phyloP scores from a whole-genome alignment of 2,113 vertebrate genomes.

The Lamprotornis superbus region DNA sequence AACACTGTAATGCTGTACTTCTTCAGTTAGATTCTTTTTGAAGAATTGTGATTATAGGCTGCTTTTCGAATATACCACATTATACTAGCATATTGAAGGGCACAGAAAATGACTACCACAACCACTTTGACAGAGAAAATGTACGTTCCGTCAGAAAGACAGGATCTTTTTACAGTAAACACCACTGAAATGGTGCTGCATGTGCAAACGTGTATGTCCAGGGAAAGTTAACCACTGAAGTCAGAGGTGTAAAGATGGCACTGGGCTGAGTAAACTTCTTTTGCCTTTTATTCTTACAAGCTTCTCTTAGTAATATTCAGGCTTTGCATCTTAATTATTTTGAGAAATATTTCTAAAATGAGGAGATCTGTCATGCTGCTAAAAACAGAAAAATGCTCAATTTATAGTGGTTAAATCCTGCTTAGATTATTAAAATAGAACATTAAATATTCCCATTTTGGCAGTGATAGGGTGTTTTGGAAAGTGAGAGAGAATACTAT shows the following conservation, averaged over 20 bases:
- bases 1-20: not conserved
- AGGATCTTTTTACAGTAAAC: not conserved
- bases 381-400: not conserved
- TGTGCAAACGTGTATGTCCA: fast-evolving
- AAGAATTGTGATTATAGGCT: not conserved
- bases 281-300: not conserved
- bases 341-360: not conserved
- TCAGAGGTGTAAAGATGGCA: not conserved
- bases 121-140: not conserved
- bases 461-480: not conserved
- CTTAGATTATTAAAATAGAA: not conserved
- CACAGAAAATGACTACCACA: not conserved
- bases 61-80: not conserved
- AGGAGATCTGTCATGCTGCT: not conserved
- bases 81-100: not conserved
- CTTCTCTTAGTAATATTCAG: not conserved
- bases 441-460: not conserved
- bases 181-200: not conserved
- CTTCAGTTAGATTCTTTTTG: not conserved
- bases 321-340: not conserved
- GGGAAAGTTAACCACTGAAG: not conserved
- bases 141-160: not conserved
- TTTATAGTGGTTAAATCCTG: not conserved
- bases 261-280: not conserved
- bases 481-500: not conserved